Conservation (phyloP, 1,140 invertebrate genomes). For the Heliconius congener region DNA sequence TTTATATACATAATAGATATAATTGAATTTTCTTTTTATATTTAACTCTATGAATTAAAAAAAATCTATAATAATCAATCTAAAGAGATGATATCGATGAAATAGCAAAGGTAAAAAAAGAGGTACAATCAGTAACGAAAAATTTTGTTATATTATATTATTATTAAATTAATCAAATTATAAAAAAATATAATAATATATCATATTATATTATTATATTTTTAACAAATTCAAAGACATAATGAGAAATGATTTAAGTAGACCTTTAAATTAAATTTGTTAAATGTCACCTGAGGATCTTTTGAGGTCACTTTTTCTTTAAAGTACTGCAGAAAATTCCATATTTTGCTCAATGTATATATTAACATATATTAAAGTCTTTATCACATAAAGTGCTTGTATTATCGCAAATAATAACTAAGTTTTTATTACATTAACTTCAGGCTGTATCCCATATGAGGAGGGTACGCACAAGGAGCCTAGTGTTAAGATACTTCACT, state of each 20-base stretch:
- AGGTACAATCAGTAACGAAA: neutral
- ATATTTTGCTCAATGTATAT: neutral
- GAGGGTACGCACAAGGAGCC: too few species aligned
- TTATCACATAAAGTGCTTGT: neutral
- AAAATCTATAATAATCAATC: too few species aligned
- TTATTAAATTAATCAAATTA: neutral
- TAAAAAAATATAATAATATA: too few species aligned
- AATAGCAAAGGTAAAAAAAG: neutral
- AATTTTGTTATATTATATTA: neutral
- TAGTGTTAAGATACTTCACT: too few species aligned
- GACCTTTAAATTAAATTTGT: neutral
- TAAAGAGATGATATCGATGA: neutral
- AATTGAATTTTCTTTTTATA: neutral
- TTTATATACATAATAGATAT: neutral
- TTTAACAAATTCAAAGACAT: neutral
- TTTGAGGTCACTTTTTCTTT: conserved; percentile 9
- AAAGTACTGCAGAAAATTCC: neutral
- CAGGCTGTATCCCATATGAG: too few species aligned
- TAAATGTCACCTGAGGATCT: neutral
- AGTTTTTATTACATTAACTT: too few species aligned
- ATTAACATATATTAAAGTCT: neutral
- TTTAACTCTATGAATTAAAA: too few species aligned
- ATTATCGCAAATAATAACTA: neutral
- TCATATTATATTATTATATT: neutral
- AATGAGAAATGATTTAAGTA: neutral